Base-by-base conservation (phyloP, 2,797 vertebrate genomes). In the Geotrypetes seraphini region DNA sequence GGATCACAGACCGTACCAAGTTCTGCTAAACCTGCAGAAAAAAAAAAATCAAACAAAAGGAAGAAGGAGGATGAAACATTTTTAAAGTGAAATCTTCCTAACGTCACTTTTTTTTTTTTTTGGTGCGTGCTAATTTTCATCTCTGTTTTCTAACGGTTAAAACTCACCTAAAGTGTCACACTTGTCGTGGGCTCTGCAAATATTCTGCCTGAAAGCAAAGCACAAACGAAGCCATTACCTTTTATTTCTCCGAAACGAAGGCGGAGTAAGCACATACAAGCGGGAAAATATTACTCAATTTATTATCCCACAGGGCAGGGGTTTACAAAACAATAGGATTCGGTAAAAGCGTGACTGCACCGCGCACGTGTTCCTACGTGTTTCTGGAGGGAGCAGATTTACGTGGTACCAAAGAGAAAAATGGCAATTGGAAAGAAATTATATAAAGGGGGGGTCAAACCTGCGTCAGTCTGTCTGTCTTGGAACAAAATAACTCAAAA, bases 1-100 rank as follows among this genome's bases (percentile, higher is more conserved):
- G 92, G 92, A 61, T 99, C 96, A 53, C 96, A 99, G 33, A 99
- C 91, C 3, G 96, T 98, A 27, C 96, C 96, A 60, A 99, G 62
- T 55, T 99, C 96, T 18, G 96, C 96, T 46, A 99, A 85, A 52
- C 96, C 96, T 99, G 57, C 15, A 10, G 60, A 47, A 59, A 22
- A 10, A 60, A 49, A 59, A 27, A 33, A 53, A 35, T 30, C 19
- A 10, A 22, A 33, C 19, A 25, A 41, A 18, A 53, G 28, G 50
- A 18, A 36, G 16, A 7, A 25, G 53, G 31, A 36, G 41, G 31
- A 53, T 33, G 26, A 35, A 36, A 34, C 0, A n/a, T 11, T 10
- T 31, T 12, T 32, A 9, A n/a, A n/a, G n/a, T n/a, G n/a, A n/a
- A n/a, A n/a, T n/a, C n/a, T n/a, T n/a, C n/a, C n/a, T n/a, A n/a